Percentiles rank a stretch among this genome's conserved stretches.
Evolutionary conservation across 2,888 invertebrate genomes (phyloP).

Genomic region (Dione vanillae): DNA sequence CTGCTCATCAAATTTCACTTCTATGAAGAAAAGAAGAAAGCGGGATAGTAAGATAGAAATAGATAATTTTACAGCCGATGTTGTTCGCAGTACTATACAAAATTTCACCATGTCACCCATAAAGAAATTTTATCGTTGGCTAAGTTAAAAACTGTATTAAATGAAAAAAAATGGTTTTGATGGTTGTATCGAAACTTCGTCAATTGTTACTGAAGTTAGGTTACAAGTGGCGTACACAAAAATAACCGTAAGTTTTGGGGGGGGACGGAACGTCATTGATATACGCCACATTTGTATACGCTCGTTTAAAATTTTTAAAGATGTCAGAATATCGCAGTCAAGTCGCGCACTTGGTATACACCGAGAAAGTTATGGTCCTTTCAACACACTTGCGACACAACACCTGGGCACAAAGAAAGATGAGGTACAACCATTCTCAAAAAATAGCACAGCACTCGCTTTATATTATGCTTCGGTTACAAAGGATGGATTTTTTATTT

Average conservation of each 20-base stretch:
- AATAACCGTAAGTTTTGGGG: background rate
- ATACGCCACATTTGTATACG: background rate
- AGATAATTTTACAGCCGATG: constrained; percentile 33
- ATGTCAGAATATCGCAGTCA: constrained; percentile 40
- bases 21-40: constrained; percentile 37
- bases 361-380: constrained; percentile 47
- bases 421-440: constrained; percentile 35
- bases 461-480: constrained; percentile 32
- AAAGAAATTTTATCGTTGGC: constrained; percentile 37
- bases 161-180: background rate
- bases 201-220: background rate
- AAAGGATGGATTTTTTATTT: background rate
- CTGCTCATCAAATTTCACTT: constrained; percentile 34
- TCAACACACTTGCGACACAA: constrained; percentile 44
- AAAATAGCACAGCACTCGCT: constrained; percentile 45
- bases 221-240: background rate
- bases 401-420: constrained; percentile 40
- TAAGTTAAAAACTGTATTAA: background rate
- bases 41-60: constrained; percentile 35
- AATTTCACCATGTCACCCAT: constrained; percentile 23
- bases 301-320: constrained; percentile 16
- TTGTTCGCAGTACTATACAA: constrained; percentile 37
- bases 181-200: background rate
- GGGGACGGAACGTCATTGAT: background rate
- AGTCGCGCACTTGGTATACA: constrained; percentile 48